These are phyloP conservation scores for Zaprionus bogoriensis DNA, from an alignment of 2,888 invertebrate genomes.

Conservation along the genomic window DNA sequence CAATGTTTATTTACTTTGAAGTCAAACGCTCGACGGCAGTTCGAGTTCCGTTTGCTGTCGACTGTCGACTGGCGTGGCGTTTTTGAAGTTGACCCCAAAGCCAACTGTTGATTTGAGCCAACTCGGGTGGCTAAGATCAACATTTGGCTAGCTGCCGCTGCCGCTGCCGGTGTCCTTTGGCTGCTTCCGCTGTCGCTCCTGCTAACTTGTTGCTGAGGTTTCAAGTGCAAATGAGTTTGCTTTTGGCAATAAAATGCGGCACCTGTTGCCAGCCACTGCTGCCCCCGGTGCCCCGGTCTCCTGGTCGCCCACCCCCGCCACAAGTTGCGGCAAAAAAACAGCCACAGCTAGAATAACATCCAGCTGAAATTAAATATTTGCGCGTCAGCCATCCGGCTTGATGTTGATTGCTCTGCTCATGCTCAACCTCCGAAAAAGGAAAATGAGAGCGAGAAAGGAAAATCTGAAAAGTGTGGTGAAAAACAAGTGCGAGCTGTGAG, in stretches of 20 bases:
- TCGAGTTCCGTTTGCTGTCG: neutral
- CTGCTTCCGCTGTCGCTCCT: slow-evolving; percentile 3
- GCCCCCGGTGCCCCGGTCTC: too few relatives aligned
- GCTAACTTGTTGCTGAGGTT: slow-evolving; percentile 49
- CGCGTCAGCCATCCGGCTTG: slow-evolving; percentile 41
- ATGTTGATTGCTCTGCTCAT: slow-evolving; percentile 61
- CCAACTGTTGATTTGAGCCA: slow-evolving; percentile 47
- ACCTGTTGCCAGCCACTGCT: slow-evolving; percentile 55
- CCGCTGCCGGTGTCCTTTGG: slow-evolving; percentile 9
- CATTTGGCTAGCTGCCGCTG: slow-evolving; percentile 50
- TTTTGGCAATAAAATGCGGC: slow-evolving; percentile 54
- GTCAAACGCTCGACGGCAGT: slow-evolving; percentile 34
- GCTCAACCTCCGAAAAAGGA: slow-evolving; percentile 17
- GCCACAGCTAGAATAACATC: slow-evolving; percentile 51
- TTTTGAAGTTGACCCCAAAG: slow-evolving; percentile 49
- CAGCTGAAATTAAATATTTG: slow-evolving; percentile 65
- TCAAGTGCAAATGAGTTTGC: slow-evolving; percentile 71
- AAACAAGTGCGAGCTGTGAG: slow-evolving; percentile 4
- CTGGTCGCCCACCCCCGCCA: neutral
- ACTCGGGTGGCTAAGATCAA: slow-evolving; percentile 55
- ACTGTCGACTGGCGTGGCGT: neutral
- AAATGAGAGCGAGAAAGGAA: neutral
- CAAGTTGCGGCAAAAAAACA: slow-evolving; percentile 11
- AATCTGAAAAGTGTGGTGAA: neutral
- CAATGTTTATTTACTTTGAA: slow-evolving; percentile 61